Evolutionary conservation across 1,140 invertebrate genomes (phyloP).

Genomic region (Drosophila watanabei): DNA sequence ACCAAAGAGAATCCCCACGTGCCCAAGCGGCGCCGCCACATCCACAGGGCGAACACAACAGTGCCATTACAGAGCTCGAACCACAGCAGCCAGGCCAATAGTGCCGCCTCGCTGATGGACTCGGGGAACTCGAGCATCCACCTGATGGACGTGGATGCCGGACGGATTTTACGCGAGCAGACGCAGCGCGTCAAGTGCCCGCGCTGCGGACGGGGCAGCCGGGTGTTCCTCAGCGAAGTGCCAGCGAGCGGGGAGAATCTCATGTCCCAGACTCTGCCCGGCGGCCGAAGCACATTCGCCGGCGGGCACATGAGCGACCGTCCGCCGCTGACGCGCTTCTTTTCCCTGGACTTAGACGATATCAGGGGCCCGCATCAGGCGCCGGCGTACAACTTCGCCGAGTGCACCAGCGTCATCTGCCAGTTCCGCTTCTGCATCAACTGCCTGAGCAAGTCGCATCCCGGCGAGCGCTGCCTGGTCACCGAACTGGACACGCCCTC

Average conservation of each 20-base stretch:
- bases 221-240: constrained; percentile 52
- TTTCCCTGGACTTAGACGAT: constrained; percentile 62
- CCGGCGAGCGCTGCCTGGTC: constrained; percentile 64
- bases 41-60: constrained; percentile 35
- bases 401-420: constrained; percentile 61
- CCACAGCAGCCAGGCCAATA: constrained; percentile 43
- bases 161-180: constrained; percentile 52
- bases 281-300: constrained; percentile 12
- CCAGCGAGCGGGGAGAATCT: neutral
- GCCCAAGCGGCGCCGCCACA: constrained; percentile 32
- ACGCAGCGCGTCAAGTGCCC: constrained; percentile 69
- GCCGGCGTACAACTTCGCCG: constrained; percentile 48
- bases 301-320: neutral
- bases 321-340: constrained; percentile 43
- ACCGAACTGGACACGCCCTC: constrained; percentile 72
- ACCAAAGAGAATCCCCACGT: constrained; percentile 64
- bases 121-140: constrained; percentile 22
- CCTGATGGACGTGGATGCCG: constrained; percentile 45
- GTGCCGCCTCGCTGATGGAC: constrained; percentile 20
- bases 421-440: constrained; percentile 66
- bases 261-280: constrained; percentile 61
- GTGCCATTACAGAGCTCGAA: constrained; percentile 75
- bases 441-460: constrained; percentile 63
- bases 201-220: constrained; percentile 61
- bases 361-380: neutral